Evolutionary conservation across 2,888 invertebrate genomes (phyloP).

Genomic region (Macrosoma leucophasiata): DNA sequence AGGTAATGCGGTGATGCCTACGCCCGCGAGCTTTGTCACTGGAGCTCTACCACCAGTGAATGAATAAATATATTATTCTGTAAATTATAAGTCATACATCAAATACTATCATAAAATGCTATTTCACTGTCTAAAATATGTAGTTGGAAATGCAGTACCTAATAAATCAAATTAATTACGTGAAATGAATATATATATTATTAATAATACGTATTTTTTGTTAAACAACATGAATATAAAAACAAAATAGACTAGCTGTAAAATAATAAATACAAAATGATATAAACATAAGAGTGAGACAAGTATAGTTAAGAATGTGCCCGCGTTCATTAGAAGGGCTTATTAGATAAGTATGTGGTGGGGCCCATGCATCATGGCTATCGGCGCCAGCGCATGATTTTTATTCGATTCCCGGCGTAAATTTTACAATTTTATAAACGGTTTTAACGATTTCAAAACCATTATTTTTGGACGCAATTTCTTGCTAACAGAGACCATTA

Average conservation of each 20-base stretch:
- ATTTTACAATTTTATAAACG: constrained; percentile 41
- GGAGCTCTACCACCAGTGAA: no score
- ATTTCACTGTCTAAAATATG: no score
- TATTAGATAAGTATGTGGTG: constrained; percentile 60
- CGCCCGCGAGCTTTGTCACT: no score
- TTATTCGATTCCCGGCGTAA: constrained; percentile 47
- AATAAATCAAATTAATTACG: constrained; percentile 9
- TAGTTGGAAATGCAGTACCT: no score
- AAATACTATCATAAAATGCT: no score
- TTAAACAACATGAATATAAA: no score
- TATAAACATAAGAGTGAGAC: constrained; percentile 46
- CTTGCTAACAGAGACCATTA: constrained; percentile 13
- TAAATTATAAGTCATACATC: no score
- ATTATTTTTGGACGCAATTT: constrained; percentile 14
- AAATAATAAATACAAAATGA: no score
- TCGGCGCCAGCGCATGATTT: constrained; percentile 61
- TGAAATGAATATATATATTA: constrained; percentile 8
- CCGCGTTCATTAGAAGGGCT: constrained; percentile 49
- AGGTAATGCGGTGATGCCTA: no score
- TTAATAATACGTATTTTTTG: no score
- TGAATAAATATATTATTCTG: no score
- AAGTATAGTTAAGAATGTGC: constrained; percentile 42
- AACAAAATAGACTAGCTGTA: no score
- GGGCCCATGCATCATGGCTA: constrained; percentile 60
- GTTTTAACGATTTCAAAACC: constrained; percentile 27